Conservation (phyloP, 2,113 vertebrate species). For the Mesocricetus auratus region DNA sequence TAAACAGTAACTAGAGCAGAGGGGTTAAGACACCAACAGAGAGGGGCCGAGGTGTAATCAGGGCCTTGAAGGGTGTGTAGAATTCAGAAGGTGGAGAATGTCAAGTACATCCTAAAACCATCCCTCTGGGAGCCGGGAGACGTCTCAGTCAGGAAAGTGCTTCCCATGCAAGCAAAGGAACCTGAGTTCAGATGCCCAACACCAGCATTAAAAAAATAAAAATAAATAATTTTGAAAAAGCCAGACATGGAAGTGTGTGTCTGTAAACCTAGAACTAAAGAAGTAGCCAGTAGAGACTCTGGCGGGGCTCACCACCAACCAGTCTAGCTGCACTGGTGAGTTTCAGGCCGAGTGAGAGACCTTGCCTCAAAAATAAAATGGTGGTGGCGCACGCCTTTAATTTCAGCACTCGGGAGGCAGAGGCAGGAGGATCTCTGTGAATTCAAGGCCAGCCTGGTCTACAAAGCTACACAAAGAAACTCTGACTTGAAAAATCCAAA, state of each 20-base stretch:
- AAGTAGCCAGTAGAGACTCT: too few species aligned
- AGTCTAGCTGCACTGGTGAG: not conserved
- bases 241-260: not conserved
- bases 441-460: too few species aligned
- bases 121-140: not conserved
- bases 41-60: not conserved
- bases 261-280: not conserved
- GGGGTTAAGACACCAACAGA: not conserved
- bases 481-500: too few species aligned
- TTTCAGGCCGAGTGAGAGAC: not conserved
- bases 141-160: not conserved
- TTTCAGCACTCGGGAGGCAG: too few species aligned
- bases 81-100: not conserved
- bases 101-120: accelerated
- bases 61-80: not conserved
- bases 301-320: not conserved
- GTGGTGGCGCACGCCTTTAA: too few species aligned
- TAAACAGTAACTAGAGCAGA: not conserved
- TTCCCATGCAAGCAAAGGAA: not conserved
- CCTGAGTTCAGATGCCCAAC: not conserved
- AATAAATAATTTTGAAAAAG: not conserved
- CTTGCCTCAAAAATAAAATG: not conserved
- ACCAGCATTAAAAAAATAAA: not conserved
- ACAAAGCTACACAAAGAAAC: too few species aligned
- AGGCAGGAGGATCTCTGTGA: too few species aligned